Evolutionary conservation across 64 coral and sea anemone species (phyloP), one percentile per base, ranked within the genome.

Genomic region (Porites australiensis): DNA sequence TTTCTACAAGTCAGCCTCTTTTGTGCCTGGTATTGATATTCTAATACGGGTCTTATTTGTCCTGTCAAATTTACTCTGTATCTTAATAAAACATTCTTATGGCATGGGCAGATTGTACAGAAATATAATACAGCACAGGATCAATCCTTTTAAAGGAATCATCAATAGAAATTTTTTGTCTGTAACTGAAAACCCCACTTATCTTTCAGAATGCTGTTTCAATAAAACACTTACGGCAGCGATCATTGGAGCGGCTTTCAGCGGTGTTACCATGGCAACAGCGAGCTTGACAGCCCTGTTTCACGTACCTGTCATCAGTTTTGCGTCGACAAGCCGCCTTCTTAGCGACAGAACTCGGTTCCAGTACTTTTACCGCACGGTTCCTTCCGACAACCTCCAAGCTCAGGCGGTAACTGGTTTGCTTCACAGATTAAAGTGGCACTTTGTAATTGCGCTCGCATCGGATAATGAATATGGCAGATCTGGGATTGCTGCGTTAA

Each of bases 201-300:
- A 1, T 46, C 20, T 46, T 74, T 50, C 44, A 83, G 79, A 65
- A 46, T 94, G 92, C 37, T 75, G n/a, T 20, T 94, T 77, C 27
- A 89, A 48, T 9, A 94, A 74, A 15, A 52, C 77, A 47, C 76
- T 45, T 46, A 94, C 92, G 15, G 86, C 77, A 15, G 92, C 86
- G 15, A 94, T 94, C 68, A 86, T 94, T 21, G 92, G 92, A 22
- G 92, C 92, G 15, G 92, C 92, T 66, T 94, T 94, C 77, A 94
- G 92, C 57, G 92, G 92, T 18, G 92, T 94, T 89, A 89, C 92
- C 86, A 94, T 94, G 92, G 92, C 92, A 67, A 48, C 82, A 58
- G 86, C 92, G 8, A 94, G 88, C 77, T 57, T 94, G 19, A 81
- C 92, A 13, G 92, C 86, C 7, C 58, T 94, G 64, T 94, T 94